Conservation (phyloP, 2,888 invertebrate genomes). For the Mythimna loreyi region DNA sequence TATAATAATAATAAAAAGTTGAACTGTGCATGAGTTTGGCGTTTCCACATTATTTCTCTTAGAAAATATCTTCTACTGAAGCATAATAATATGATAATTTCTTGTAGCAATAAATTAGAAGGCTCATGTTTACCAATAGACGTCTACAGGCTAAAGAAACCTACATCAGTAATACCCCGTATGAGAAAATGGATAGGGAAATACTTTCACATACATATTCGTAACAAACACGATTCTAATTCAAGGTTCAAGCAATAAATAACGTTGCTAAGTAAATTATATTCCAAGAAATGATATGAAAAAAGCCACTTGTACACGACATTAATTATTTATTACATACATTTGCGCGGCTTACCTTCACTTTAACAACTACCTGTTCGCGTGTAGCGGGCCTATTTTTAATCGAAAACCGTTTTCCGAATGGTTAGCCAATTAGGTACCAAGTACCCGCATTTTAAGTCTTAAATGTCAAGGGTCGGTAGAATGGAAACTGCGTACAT, state of each 20-base stretch:
- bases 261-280: slow-evolving; percentile 49
- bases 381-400: slow-evolving; percentile 62
- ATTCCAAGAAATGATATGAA: slow-evolving; percentile 50
- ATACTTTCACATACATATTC: slow-evolving; percentile 2
- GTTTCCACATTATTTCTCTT: neutral
- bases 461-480: slow-evolving; percentile 54
- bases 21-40: neutral
- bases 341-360: slow-evolving; percentile 31
- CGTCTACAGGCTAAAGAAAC: neutral
- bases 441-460: slow-evolving; percentile 66
- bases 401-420: slow-evolving; percentile 70
- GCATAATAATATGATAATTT: neutral
- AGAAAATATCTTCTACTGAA: neutral
- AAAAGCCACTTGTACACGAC: slow-evolving; percentile 33
- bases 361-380: slow-evolving; percentile 41
- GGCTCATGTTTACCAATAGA: slow-evolving; percentile 23
- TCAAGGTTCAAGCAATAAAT: slow-evolving; percentile 54
- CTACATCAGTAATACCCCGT: neutral
- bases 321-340: slow-evolving; percentile 57
- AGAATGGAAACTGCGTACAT: slow-evolving; percentile 41
- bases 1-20: neutral
- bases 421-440: slow-evolving; percentile 70
- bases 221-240: slow-evolving; percentile 12
- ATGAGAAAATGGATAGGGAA: neutral
- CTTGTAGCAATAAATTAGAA: slow-evolving; percentile 22